phyloP scores from a whole-genome alignment of 2,797 vertebrate species.

The Huso huso region DNA sequence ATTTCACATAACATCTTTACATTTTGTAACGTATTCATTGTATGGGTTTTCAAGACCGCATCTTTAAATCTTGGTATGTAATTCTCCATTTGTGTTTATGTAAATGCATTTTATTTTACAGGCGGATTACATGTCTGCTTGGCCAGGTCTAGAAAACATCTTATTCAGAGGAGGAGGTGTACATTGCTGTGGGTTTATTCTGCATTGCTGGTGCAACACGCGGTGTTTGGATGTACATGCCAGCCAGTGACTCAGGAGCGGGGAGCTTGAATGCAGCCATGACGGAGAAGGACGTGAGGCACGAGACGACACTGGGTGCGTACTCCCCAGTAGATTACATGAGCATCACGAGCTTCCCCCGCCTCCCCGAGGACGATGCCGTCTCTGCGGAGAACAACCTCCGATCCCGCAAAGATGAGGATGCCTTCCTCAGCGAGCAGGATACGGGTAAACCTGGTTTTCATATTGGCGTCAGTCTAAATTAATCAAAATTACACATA shows the following conservation, averaged over 20 bases:
- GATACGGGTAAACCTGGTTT: slow-evolving; percentile 69
- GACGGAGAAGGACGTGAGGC: slow-evolving; percentile 64
- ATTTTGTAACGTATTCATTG: too few species aligned
- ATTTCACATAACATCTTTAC: too few species aligned
- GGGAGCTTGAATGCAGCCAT: slow-evolving; percentile 38
- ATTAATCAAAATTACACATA: too few species aligned
- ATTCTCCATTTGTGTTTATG: neutral
- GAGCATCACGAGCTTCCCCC: slow-evolving; percentile 98
- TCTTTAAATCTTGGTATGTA: neutral
- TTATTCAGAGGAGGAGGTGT: neutral
- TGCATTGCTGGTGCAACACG: too few species aligned
- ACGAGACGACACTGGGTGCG: slow-evolving; percentile 75
- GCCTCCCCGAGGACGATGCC: slow-evolving; percentile 89
- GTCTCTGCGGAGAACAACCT: slow-evolving; percentile 61
- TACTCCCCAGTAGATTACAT: slow-evolving; percentile 95
- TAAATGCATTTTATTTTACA: too few species aligned
- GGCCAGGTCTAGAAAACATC: neutral
- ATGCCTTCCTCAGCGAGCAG: slow-evolving; percentile 84
- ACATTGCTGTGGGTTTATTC: neutral
- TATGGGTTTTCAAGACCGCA: neutral
- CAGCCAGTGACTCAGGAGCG: slow-evolving; percentile 40
- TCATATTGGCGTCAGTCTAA: too few species aligned
- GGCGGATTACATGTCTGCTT: too few species aligned
- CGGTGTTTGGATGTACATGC: slow-evolving; percentile 43
- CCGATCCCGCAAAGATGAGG: slow-evolving; percentile 75